phyloP scores from a whole-genome alignment of 2,797 vertebrate genomes.

The Labeo calbasu region DNA sequence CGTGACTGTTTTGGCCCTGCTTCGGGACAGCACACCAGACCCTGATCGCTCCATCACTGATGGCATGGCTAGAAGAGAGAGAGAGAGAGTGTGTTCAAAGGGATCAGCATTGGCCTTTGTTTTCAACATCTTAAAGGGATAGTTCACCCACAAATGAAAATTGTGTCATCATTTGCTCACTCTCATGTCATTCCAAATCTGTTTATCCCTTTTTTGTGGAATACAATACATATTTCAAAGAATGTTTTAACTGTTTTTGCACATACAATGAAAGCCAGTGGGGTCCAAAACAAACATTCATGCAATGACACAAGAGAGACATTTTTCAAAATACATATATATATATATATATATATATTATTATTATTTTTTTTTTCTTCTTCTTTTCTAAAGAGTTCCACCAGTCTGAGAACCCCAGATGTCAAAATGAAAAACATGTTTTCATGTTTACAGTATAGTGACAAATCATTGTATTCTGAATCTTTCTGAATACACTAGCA shows the following conservation, averaged over 20 bases:
- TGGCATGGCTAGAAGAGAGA: conserved; percentile 80
- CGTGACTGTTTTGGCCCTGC: conserved; percentile 87
- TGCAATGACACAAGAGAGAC: neutral
- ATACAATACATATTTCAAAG: neutral
- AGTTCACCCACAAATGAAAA: neutral
- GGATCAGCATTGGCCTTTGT: neutral
- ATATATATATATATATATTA: neutral
- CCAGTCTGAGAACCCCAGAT: no score
- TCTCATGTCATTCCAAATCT: neutral
- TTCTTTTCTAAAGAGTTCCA: no score
- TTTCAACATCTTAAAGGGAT: conserved; percentile 16
- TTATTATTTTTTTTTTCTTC: no score
- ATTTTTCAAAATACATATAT: neutral
- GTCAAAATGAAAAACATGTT: neutral
- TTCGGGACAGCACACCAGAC: conserved; percentile 88
- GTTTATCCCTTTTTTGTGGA: neutral
- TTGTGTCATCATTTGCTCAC: neutral
- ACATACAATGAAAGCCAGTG: neutral
- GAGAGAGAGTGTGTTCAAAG: conserved; percentile 9
- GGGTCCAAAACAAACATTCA: neutral
- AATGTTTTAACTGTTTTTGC: neutral
- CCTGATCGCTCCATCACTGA: conserved; percentile 92
- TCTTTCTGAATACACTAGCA: neutral
- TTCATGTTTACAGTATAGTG: neutral
- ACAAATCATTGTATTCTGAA: neutral